Conservation (phyloP, 2,797 vertebrate species). For the Trichosurus vulpecula region DNA sequence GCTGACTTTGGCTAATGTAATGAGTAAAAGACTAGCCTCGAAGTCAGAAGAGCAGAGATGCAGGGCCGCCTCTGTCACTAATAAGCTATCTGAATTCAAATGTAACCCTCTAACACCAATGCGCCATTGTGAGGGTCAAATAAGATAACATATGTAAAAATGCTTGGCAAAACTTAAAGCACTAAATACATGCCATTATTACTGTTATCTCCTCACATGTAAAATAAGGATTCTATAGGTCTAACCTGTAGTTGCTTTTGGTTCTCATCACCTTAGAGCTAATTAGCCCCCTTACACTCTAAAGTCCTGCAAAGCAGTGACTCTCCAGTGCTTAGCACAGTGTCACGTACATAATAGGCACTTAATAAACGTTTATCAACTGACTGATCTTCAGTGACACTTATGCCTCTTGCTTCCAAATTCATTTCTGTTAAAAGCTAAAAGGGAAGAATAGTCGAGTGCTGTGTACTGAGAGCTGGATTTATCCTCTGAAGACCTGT, state of each 20-base stretch:
- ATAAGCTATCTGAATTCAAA: background rate
- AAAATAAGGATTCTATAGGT: background rate
- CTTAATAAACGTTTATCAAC: background rate
- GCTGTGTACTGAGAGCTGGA: background rate
- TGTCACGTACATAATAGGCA: background rate
- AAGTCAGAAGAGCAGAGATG: background rate
- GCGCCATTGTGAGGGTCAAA: background rate
- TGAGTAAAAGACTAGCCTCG: background rate
- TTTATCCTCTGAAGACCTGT: background rate
- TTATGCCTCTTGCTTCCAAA: background rate
- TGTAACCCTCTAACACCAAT: background rate
- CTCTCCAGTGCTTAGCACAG: background rate
- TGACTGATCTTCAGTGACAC: background rate
- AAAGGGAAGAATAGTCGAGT: background rate
- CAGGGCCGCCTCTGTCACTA: background rate
- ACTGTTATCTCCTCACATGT: background rate
- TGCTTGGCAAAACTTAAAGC: background rate
- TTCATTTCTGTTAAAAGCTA: background rate
- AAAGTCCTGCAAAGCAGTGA: background rate
- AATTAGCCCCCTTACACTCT: background rate
- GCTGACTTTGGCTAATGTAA: background rate
- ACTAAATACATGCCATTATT: background rate
- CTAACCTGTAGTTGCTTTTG: background rate
- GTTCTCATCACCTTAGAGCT: background rate
- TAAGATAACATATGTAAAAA: background rate